These are phyloP conservation scores for Cinclus cinclus DNA, from an alignment of 2,113 vertebrate genomes.

Conservation along the genomic window DNA sequence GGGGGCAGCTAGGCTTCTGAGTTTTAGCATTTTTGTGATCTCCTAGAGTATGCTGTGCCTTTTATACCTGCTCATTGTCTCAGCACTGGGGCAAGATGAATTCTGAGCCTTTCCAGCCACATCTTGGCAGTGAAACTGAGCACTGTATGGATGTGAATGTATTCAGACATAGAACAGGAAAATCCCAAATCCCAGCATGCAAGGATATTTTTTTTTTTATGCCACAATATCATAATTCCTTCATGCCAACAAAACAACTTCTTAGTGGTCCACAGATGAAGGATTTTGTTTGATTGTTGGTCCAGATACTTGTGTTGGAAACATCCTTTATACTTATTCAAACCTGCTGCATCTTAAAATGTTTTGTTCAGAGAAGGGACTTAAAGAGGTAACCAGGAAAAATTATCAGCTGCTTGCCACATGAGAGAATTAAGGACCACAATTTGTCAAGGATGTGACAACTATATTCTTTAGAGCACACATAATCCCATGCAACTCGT, in stretches of 20 bases:
- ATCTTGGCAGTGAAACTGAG: not conserved
- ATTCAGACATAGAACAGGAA: not conserved
- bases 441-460: not conserved
- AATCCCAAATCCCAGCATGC: constrained; percentile 10
- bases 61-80: not conserved
- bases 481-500: not conserved
- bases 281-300: not conserved
- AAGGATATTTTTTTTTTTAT: not conserved
- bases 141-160: not conserved
- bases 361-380: not conserved
- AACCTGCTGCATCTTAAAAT: constrained; percentile 10
- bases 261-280: not conserved
- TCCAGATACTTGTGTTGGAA: constrained; percentile 10
- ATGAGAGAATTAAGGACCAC: not conserved
- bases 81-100: not conserved
- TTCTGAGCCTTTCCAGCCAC: not conserved
- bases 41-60: not conserved
- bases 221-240: not conserved
- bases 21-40: not conserved
- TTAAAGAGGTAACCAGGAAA: not conserved
- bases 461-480: not conserved
- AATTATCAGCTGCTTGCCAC: constrained; percentile 32
- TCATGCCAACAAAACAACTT: not conserved
- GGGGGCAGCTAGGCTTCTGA: not conserved
- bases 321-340: constrained; percentile 13